Percentiles rank a stretch among this genome's conserved stretches.
Evolutionary conservation across 1,140 invertebrate genomes (phyloP).

Genomic region (Bathynomus jamesi): DNA sequence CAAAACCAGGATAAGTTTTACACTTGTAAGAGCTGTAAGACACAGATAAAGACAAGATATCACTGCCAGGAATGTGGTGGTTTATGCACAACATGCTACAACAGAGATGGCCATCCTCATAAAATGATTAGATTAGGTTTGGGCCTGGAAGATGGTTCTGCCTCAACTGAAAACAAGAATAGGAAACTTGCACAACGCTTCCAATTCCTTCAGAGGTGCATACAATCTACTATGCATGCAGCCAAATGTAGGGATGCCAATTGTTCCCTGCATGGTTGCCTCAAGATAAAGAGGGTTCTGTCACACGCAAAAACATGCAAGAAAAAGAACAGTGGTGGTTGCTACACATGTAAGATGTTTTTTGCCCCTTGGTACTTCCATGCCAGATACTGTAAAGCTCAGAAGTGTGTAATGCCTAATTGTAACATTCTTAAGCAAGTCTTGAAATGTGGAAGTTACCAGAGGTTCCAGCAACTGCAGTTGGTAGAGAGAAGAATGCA

Average conservation of each 20-base stretch:
- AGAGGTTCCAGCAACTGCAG: constrained; percentile 79
- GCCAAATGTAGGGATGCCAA: constrained; percentile 95
- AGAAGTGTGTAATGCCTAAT: constrained; percentile 94
- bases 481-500: constrained; percentile 75
- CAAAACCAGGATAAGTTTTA: constrained; percentile 96
- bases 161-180: constrained; percentile 64
- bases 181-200: constrained; percentile 71
- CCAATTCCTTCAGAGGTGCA: constrained; percentile 91
- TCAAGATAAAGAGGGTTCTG: constrained; percentile 98
- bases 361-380: constrained; percentile 98
- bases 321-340: constrained; percentile 88
- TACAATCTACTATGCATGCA: constrained; percentile 94
- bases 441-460: constrained; percentile 88
- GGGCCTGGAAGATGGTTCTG: constrained; percentile 86
- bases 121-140: constrained; percentile 95
- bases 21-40: constrained; percentile 96
- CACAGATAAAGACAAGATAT: constrained; percentile 88
- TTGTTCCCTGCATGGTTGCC: constrained; percentile 88
- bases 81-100: constrained; percentile 89
- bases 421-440: constrained; percentile 97
- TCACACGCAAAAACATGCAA: constrained; percentile 92
- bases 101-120: constrained; percentile 90
- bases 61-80: constrained; percentile 98
- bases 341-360: constrained; percentile 96
- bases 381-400: constrained; percentile 94